A percentile compares a stretch with the other conserved stretches of the same genome.
phyloP scores from a whole-genome alignment of 2,888 invertebrate genomes.

The Dioctria rufipes region DNA sequence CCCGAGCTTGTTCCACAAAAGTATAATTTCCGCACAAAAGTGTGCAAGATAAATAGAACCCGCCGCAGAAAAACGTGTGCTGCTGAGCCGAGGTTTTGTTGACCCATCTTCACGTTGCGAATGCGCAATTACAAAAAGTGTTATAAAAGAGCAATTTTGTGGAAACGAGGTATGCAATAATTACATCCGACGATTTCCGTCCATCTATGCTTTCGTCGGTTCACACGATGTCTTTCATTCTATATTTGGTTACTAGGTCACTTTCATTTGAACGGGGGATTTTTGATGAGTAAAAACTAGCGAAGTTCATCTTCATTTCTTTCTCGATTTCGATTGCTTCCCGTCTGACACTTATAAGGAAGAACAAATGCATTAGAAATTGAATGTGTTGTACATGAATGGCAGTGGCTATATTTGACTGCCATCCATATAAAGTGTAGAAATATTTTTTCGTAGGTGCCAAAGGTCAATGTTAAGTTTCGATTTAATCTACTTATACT shows the following conservation, averaged over 20 bases:
- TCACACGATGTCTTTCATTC: constrained; percentile 27
- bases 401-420: background rate
- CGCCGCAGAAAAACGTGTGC: background rate
- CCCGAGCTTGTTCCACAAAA: background rate
- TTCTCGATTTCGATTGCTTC: background rate
- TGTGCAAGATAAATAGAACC: background rate
- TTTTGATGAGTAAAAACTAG: background rate
- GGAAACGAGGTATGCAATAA: constrained; percentile 2
- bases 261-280: constrained; percentile 14
- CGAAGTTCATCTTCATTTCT: background rate
- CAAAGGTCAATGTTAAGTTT: constrained; percentile 4
- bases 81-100: background rate
- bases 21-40: background rate
- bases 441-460: background rate
- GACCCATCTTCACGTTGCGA: background rate
- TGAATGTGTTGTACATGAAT: background rate
- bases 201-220: constrained; percentile 14
- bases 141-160: background rate
- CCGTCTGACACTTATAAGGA: background rate
- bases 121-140: background rate
- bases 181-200: background rate
- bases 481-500: background rate
- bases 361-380: background rate
- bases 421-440: background rate
- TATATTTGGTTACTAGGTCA: constrained; percentile 48